These are phyloP conservation scores for Amblyraja radiata DNA, from an alignment of 2,797 vertebrate genomes.

Conservation along the genomic window DNA sequence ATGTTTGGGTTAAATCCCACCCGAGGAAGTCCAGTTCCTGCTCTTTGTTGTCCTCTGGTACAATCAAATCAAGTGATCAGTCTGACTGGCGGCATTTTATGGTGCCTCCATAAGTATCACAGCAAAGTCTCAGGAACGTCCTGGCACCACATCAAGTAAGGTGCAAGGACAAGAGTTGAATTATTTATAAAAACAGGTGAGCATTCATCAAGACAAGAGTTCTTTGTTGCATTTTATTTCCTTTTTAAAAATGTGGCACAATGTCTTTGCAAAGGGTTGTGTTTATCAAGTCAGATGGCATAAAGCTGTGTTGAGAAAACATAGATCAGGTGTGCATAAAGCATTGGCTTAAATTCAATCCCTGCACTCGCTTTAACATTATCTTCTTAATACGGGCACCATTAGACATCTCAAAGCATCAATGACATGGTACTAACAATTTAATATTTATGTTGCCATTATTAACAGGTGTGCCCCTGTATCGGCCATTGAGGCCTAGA, in stretches of 20 bases:
- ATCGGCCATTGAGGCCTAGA: not conserved
- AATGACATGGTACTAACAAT: not conserved
- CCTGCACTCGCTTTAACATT: not conserved
- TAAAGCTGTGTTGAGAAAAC: constrained; percentile 13
- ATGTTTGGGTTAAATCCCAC: not conserved
- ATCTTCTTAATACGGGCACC: not conserved
- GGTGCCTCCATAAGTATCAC: not conserved
- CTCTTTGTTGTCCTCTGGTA: no score
- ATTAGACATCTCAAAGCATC: not conserved
- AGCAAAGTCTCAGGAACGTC: not conserved
- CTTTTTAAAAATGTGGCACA: constrained; percentile 7
- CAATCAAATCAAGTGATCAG: not conserved
- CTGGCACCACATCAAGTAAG: not conserved
- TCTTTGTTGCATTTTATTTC: constrained; percentile 3
- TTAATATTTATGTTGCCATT: not conserved
- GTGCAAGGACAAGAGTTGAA: not conserved
- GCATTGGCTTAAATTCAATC: not conserved
- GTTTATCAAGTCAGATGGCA: not conserved
- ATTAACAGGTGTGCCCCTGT: not conserved
- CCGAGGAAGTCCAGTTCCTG: not conserved
- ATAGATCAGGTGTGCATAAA: not conserved
- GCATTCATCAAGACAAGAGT: constrained; percentile 17
- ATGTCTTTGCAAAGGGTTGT: not conserved
- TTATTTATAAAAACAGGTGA: not conserved
- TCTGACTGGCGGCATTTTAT: not conserved